Evolutionary conservation across 2,113 vertebrate genomes (phyloP).

Genomic region (Cyprinodon brontotheroides): DNA sequence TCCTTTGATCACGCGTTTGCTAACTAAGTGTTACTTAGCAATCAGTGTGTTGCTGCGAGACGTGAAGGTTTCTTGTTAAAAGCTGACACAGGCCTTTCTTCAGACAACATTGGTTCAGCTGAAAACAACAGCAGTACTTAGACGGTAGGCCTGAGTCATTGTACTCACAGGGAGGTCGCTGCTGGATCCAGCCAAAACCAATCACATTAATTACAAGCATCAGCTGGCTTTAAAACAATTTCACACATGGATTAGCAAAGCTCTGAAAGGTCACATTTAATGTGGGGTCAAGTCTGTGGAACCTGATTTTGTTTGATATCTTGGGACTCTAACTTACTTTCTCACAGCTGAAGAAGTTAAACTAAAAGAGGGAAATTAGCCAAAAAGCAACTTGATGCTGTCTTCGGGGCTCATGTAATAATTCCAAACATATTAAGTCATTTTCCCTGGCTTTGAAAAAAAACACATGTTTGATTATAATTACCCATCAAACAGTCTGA

Average conservation of each 20-base stretch:
- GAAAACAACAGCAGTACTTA: slow-evolving; percentile 31
- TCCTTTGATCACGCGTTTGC: not conserved
- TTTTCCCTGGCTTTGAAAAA: slow-evolving; percentile 20
- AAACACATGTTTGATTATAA: slow-evolving; percentile 13
- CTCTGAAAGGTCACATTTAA: slow-evolving; percentile 65
- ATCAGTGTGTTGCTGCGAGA: slow-evolving; percentile 25
- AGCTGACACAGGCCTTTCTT: slow-evolving; percentile 14
- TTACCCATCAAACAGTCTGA: slow-evolving; percentile 4
- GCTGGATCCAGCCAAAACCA: slow-evolving; percentile 48
- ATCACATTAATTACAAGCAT: slow-evolving; percentile 64
- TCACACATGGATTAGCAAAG: slow-evolving; percentile 74
- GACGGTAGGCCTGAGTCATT: slow-evolving; percentile 51
- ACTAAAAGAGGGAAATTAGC: slow-evolving; percentile 19
- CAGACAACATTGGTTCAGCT: slow-evolving; percentile 42
- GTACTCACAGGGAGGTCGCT: slow-evolving; percentile 50
- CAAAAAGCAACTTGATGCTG: slow-evolving; percentile 21
- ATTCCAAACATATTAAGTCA: slow-evolving; percentile 30
- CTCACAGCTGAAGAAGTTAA: slow-evolving; percentile 21
- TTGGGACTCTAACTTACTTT: slow-evolving; percentile 47
- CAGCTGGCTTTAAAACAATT: slow-evolving; percentile 74
- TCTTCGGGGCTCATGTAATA: slow-evolving; percentile 24
- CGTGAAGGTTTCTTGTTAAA: slow-evolving; percentile 41
- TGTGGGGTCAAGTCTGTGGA: slow-evolving; percentile 64
- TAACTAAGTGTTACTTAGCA: slow-evolving; percentile 13
- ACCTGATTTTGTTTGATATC: slow-evolving; percentile 43